Percentiles rank a stretch among this genome's conserved stretches.
Conservation (phyloP, 2,888 invertebrate species). For the Drosophila acutilabella region DNA sequence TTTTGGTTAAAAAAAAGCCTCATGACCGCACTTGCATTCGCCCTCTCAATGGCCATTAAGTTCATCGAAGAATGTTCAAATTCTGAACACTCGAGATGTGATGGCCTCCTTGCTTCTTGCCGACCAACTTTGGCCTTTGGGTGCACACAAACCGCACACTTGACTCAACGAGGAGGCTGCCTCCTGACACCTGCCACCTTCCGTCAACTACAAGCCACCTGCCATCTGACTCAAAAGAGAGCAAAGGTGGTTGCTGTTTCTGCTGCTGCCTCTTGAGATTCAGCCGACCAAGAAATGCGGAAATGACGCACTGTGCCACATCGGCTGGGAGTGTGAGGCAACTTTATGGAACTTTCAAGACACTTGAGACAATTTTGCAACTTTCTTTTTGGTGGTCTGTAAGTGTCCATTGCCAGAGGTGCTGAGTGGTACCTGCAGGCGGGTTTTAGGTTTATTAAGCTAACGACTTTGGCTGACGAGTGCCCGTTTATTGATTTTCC, state of each 20-base stretch:
- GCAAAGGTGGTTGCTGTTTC: slow-evolving; percentile 16
- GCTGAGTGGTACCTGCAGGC: slow-evolving; percentile 18
- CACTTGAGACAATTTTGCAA: slow-evolving; percentile 82
- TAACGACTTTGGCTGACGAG: slow-evolving; percentile 64
- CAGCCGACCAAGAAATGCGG: slow-evolving; percentile 67
- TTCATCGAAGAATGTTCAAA: slow-evolving; percentile 76
- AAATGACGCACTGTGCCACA: slow-evolving; percentile 58
- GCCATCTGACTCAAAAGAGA: slow-evolving; percentile 56
- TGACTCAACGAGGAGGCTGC: slow-evolving; percentile 68
- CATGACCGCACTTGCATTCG: slow-evolving; percentile 23
- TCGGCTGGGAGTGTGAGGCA: slow-evolving; percentile 40
- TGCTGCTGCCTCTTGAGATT: slow-evolving; percentile 56
- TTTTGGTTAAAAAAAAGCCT: slow-evolving; percentile 35
- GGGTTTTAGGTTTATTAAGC: slow-evolving; percentile 43
- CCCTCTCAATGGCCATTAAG: slow-evolving; percentile 76
- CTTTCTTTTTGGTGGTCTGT: slow-evolving; percentile 62
- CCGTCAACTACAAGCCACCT: slow-evolving; percentile 22
- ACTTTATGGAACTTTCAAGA: slow-evolving; percentile 64
- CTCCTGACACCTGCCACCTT: neutral
- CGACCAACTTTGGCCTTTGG: slow-evolving; percentile 55
- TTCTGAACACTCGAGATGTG: slow-evolving; percentile 60
- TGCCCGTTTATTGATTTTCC: slow-evolving; percentile 66
- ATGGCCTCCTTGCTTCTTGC: slow-evolving; percentile 27
- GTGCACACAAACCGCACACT: slow-evolving; percentile 66
- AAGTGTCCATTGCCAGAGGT: slow-evolving; percentile 34